These are phyloP conservation scores for Salticus scenicus DNA, from an alignment of 2,888 invertebrate species.

Conservation along the genomic window DNA sequence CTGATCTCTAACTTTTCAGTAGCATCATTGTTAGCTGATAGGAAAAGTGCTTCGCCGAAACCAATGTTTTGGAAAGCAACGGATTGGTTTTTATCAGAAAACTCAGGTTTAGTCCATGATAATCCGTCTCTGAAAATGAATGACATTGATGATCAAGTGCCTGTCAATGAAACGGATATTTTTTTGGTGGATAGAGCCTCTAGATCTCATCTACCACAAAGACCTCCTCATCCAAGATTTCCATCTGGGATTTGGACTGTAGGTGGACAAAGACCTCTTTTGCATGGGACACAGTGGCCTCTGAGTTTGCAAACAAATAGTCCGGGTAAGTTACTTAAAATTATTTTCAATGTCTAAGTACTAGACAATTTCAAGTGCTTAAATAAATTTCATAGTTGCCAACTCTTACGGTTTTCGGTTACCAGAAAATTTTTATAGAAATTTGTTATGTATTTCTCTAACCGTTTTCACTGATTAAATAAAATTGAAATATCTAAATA, in stretches of 20 bases:
- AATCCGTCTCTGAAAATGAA: conserved; percentile 18
- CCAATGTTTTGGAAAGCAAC: conserved; percentile 51
- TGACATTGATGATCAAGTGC: conserved; percentile 29
- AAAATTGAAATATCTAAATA: too few relatives aligned
- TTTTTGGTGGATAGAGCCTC: conserved; percentile 57
- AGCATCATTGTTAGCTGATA: conserved; percentile 50
- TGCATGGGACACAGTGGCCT: conserved; percentile 47
- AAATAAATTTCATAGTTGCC: too few relatives aligned
- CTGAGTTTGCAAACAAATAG: conserved; percentile 41
- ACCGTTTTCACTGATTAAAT: too few relatives aligned
- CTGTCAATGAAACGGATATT: conserved; percentile 34
- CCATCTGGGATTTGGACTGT: conserved; percentile 37
- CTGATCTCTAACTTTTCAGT: conserved; percentile 61
- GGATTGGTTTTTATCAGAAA: conserved; percentile 40
- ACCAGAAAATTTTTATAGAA: too few relatives aligned
- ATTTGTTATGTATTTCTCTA: too few relatives aligned
- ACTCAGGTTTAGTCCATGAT: not conserved
- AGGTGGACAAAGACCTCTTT: conserved; percentile 40
- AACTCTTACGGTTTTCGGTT: too few relatives aligned
- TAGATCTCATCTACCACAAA: conserved; percentile 41
- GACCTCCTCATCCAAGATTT: conserved; percentile 13
- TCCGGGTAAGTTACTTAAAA: conserved; percentile 59
- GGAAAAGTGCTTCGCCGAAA: conserved; percentile 39
- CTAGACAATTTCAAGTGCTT: too few relatives aligned
- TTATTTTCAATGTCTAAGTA: too few relatives aligned